Conservation (phyloP, 2,888 invertebrate genomes). For the Drosophila nr. perissopoda region DNA sequence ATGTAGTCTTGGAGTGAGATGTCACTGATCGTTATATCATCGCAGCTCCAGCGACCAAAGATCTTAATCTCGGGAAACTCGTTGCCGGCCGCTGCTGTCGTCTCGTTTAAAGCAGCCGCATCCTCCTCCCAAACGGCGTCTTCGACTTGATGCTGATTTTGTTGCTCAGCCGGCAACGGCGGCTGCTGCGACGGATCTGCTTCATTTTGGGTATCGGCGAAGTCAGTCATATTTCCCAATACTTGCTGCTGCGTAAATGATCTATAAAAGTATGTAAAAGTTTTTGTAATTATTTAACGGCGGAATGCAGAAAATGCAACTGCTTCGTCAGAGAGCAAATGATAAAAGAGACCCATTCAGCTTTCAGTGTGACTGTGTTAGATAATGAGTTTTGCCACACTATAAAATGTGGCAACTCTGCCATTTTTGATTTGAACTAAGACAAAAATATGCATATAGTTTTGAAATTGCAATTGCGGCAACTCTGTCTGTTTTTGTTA, state of each 20-base stretch:
- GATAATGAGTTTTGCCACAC: slow-evolving; percentile 3
- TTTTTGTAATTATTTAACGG: background rate
- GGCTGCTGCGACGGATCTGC: slow-evolving; percentile 13
- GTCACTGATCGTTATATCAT: slow-evolving; percentile 98
- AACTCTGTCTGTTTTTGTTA: background rate
- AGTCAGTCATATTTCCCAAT: slow-evolving; percentile 30
- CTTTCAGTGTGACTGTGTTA: slow-evolving; percentile 17
- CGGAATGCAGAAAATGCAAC: slow-evolving; percentile 14
- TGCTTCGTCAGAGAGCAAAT: slow-evolving; percentile 9
- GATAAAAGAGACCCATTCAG: slow-evolving; percentile 10
- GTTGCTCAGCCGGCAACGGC: slow-evolving; percentile 3
- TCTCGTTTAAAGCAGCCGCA: background rate
- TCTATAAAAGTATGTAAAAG: background rate
- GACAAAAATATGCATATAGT: background rate
- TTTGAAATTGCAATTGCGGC: background rate
- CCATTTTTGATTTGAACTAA: background rate
- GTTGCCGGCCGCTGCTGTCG: slow-evolving; percentile 11
- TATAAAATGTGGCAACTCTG: slow-evolving; percentile 17
- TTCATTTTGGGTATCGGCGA: slow-evolving; percentile 8
- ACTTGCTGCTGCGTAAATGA: background rate
- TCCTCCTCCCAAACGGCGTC: slow-evolving; percentile 46
- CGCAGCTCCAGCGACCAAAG: slow-evolving; percentile 98
- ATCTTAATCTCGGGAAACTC: slow-evolving; percentile 98
- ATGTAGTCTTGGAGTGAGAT: slow-evolving; percentile 99
- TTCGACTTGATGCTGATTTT: background rate